Base-by-base conservation (phyloP, 2,888 invertebrate species). In the Galerucella pusilla region DNA sequence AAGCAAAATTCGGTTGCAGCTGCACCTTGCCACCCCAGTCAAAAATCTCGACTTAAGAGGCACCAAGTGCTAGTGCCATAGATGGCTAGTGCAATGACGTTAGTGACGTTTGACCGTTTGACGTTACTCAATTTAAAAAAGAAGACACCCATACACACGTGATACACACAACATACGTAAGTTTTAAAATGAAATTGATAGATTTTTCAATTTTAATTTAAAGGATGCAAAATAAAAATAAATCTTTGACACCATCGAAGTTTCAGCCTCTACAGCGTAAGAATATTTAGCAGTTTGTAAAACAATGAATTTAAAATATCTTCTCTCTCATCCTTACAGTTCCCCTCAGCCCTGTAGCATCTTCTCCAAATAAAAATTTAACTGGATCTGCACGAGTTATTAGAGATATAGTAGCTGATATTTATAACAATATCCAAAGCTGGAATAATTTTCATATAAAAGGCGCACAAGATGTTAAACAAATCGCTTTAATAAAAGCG, bases 331-430 rank as follows among this genome's bases (percentile, higher is more conserved):
- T 16, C 10, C 60, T 59, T 68, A 75, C 77, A 89, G 88, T 89
- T 71, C 83, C 82, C 49, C 84, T 85, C 73, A 88, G 88, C 80
- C 88, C 88, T 4, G 85, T 84, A 25, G 80, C 82, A 70, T 78
- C 75, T 72, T 84, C 85, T 60, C 82, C 85, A 2, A 86, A 87
- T 72, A 89, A 85, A 80, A 91, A 91, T 83, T 84, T 92, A 77
- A 91, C 91, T 5, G 92, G 92, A 11, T 85, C 87, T 74, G 88
- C 89, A 14, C 85, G 92, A 74, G 88, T 90, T 71, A 86, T 90
- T 42, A 87, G 90, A 78, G 92, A 92, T 85, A 86, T 89, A 69
- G 88, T 87, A 14, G 91, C 91, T 42, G 91, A 91, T 82, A 83
- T 91, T 69, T 89, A 89, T 81, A 87, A 88, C 79, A 86, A 83